phyloP scores from a whole-genome alignment of 2,113 vertebrate genomes.

The Scophthalmus maximus region DNA sequence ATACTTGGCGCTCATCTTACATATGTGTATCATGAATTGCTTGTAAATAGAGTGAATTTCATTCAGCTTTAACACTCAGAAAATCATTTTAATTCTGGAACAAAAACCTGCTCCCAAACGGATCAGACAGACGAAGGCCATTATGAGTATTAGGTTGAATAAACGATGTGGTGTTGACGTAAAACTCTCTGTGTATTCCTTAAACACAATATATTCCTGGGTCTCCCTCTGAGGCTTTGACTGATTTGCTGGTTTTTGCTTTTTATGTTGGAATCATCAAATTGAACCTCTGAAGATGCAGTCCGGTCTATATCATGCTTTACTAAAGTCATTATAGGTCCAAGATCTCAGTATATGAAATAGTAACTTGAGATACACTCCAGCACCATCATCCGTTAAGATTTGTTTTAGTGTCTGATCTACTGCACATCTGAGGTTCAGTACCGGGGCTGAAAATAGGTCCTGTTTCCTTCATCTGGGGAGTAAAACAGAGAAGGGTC shows the following conservation, averaged over 20 bases:
- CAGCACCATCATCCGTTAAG: not conserved
- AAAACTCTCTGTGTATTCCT: constrained; percentile 11
- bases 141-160: constrained; percentile 49
- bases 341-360: not conserved
- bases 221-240: not conserved
- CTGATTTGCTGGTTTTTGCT: not conserved
- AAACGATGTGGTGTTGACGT: constrained; percentile 47
- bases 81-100: constrained; percentile 36
- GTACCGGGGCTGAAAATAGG: not conserved
- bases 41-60: no score
- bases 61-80: no score
- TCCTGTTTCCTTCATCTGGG: not conserved
- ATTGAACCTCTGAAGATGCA: constrained; percentile 16
- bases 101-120: constrained; percentile 56
- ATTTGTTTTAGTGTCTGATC: not conserved
- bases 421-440: not conserved
- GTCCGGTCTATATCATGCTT: not conserved
- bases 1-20: no score
- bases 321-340: not conserved
- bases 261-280: constrained; percentile 25
- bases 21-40: no score
- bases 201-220: constrained; percentile 13
- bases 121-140: constrained; percentile 48
- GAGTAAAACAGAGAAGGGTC: no score
- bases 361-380: not conserved